Base-by-base conservation (phyloP, 2,113 vertebrate species). In the Prietella phreatophila region DNA sequence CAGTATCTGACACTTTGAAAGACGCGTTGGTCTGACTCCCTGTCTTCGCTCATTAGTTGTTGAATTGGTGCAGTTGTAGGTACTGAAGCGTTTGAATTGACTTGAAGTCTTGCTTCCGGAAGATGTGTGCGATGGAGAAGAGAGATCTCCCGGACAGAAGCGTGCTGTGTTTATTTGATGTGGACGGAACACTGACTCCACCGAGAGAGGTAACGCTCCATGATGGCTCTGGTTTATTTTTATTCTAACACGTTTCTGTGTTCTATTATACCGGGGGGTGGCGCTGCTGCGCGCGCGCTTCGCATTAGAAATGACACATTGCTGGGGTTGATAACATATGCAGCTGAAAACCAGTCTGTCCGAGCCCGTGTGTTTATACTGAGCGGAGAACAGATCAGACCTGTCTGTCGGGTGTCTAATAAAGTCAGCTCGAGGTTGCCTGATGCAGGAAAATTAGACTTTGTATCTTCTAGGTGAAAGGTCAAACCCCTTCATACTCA, bases 171-270 rank as follows among this genome's bases (percentile, higher is more conserved):
- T 94, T 99, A 80, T 99, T 99, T 93, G 98, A 99, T 50, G 98
- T 99, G 94, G 98, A 99, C 85, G 97, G 98, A 3, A 99, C 97
- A 19, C 95, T 99, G 88, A 99, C 98, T 30, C 93, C 94, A 0
- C 96, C 98, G 0, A 95, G 98, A 94, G 95, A 98, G 96, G 98
- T 98, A 95, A 90, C 53, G 50, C 22, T 5, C 25, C 39, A 13
- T 25, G 8, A 47, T 27, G 13, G 2, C 4, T 55, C 50, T 4
- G 17, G 6, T 8, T 8, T 1, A 7, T 79, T 50, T 79, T 79
- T 0, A 79, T 79, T 79, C 8, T 56, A 55, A 80, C 53, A 19
- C n/a, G 19, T 10, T 30, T 13, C 60, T 61, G 7, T 61, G 22
- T 0, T 2, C 30, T 30, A 33, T 5, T 67, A n/a, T n/a, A n/a